Percentiles rank a stretch among this genome's conserved stretches.
Evolutionary conservation across 2,113 vertebrate genomes (phyloP).

Genomic region (Stercorarius parasiticus): DNA sequence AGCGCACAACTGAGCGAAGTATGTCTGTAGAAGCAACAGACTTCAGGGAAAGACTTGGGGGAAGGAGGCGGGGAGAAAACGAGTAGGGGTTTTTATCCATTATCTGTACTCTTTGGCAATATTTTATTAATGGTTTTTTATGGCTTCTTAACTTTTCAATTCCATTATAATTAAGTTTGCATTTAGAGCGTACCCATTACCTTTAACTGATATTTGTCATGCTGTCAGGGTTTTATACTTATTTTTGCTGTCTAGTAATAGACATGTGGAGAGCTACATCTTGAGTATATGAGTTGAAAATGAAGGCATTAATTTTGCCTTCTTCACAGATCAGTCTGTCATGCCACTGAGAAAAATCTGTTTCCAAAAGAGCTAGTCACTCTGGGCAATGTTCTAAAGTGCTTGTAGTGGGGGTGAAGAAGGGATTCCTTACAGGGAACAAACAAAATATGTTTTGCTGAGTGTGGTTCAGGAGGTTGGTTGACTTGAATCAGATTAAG

Average conservation of each 20-base stretch:
- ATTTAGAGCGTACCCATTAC: background rate
- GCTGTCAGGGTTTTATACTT: background rate
- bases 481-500: background rate
- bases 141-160: slow-evolving; percentile 16
- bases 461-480: background rate
- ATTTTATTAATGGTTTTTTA: slow-evolving; percentile 7
- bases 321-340: background rate
- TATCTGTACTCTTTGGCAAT: background rate
- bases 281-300: background rate
- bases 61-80: background rate
- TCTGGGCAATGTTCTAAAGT: background rate
- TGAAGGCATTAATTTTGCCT: background rate
- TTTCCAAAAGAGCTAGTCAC: background rate
- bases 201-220: background rate
- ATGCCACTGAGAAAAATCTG: background rate
- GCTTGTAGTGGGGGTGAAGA: background rate
- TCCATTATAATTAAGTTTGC: slow-evolving; percentile 39
- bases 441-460: background rate
- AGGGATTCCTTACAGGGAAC: background rate
- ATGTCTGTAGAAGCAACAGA: background rate
- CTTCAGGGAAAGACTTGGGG: background rate
- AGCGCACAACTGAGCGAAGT: background rate
- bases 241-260: background rate
- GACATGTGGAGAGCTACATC: background rate
- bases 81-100: background rate